Conservation (phyloP, 2,797 vertebrate species). For the Borostomias antarcticus region DNA sequence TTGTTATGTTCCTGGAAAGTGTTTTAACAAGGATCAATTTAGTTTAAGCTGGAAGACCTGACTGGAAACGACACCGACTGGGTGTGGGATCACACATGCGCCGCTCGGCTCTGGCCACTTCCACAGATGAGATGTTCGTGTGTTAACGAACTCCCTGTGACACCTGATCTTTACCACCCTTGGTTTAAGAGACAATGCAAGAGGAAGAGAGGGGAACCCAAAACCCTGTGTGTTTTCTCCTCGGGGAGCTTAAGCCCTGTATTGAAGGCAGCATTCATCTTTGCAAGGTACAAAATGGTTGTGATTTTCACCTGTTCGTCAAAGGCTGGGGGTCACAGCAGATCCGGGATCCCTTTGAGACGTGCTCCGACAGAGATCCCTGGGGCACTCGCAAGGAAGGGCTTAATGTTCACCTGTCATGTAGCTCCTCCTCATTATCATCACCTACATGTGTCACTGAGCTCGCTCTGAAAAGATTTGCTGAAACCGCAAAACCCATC, state of each 20-base stretch:
- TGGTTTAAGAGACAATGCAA: conserved; percentile 13
- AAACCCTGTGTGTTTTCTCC: background rate
- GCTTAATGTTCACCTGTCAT: conserved; percentile 14
- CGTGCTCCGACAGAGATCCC: conserved; percentile 5
- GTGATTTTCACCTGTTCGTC: conserved; percentile 22
- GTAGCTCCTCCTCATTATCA: conserved; percentile 3
- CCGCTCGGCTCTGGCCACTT: background rate
- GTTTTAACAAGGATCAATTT: background rate
- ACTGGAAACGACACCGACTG: background rate
- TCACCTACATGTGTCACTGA: conserved; percentile 16
- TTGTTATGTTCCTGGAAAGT: background rate
- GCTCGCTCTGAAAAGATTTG: background rate
- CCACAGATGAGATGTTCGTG: background rate
- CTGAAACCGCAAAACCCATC: background rate
- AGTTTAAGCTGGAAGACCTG: background rate
- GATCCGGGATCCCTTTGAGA: background rate
- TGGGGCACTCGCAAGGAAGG: background rate
- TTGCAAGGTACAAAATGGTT: conserved; percentile 19
- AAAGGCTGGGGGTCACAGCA: conserved; percentile 17
- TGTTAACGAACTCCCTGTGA: background rate
- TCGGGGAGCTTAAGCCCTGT: background rate
- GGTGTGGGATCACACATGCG: background rate
- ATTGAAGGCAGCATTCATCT: conserved; percentile 10
- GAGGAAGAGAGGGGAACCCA: conserved; percentile 3
- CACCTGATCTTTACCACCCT: conserved; percentile 18